Base-by-base conservation (phyloP, 1,140 invertebrate species). In the Drosophila littoralis region DNA sequence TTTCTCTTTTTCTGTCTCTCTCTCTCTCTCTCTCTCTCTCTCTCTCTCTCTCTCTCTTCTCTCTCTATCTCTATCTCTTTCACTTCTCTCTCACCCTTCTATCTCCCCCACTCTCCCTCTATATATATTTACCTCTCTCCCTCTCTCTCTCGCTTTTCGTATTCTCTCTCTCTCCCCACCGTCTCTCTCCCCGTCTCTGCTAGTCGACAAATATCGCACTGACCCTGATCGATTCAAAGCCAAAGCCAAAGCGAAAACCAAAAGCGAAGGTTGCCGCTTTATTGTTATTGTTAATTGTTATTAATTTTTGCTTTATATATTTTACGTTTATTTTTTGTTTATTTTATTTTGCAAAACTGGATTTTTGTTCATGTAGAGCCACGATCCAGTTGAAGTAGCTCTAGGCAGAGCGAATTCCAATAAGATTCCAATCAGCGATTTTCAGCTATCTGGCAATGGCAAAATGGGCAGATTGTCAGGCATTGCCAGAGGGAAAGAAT, bases 161-260 rank as follows among this genome's bases (percentile, higher is more conserved):
- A 17, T 17, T 17, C 43, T 32, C 36, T 28, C 17, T 28, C 12
- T 42, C 38, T 15, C 4, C n/a, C n/a, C n/a, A n/a, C 22, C 22
- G 1, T 10, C 15, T 1, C 8, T 1, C 17, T 43, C 6, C 32
- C 28, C 33, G 7, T 7, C 10, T 32, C 12, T 35, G 2, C 38
- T 51, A 52, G 32, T 58, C 64, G 70, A 66, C 42, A 40, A 73
- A 46, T 35, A 54, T 68, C 64, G 43, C 15, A 35, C 9, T 38
- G 71, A 69, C 71, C 71, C 71, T 74, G 71, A 46, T 8, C n/a
- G 48, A 75, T 54, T 71, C 73, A 75, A 71, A 71, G 67, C 73
- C 59, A 70, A 70, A 63, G 71, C 57, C 33, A 66, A 73, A 71
- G 52, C 70, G 32, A 55, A 72, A 72, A 58, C 36, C 65, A 64